Conservation (phyloP, 2,797 vertebrate genomes). For the Valencia hispanica region DNA sequence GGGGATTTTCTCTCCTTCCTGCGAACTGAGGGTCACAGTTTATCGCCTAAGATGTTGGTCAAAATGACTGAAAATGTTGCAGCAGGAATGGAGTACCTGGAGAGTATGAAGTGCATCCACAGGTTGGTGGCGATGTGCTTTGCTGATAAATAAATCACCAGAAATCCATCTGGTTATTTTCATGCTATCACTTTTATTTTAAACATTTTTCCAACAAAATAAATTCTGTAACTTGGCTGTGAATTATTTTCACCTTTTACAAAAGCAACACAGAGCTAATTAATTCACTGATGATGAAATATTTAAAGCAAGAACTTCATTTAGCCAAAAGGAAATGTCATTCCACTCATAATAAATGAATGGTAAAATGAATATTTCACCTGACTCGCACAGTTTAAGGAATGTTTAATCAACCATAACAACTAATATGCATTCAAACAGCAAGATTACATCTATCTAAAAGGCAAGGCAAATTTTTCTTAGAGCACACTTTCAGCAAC, state of each 20-base stretch:
- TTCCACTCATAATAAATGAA: background rate
- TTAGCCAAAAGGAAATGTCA: background rate
- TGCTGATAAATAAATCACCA: background rate
- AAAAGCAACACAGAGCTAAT: background rate
- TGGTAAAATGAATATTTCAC: background rate
- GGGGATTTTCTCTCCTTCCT: slow-evolving; percentile 95
- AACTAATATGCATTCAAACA: background rate
- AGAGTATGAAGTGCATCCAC: slow-evolving; percentile 94
- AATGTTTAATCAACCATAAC: background rate
- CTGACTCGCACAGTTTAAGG: background rate
- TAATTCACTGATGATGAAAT: background rate
- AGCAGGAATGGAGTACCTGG: slow-evolving; percentile 94
- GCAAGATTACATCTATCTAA: background rate
- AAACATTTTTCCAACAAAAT: background rate
- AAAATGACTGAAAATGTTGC: slow-evolving; percentile 91
- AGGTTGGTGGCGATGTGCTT: slow-evolving; percentile 75
- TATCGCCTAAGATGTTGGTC: slow-evolving; percentile 84
- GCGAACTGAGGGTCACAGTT: slow-evolving; percentile 80
- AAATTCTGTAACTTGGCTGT: background rate
- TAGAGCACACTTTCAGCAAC: no score
- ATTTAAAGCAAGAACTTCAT: background rate
- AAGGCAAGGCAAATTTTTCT: no score
- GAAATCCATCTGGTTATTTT: background rate
- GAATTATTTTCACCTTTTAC: background rate
- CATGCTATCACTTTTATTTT: background rate